phyloP scores from a whole-genome alignment of 2,888 invertebrate species.

The Melipona bicolor region DNA sequence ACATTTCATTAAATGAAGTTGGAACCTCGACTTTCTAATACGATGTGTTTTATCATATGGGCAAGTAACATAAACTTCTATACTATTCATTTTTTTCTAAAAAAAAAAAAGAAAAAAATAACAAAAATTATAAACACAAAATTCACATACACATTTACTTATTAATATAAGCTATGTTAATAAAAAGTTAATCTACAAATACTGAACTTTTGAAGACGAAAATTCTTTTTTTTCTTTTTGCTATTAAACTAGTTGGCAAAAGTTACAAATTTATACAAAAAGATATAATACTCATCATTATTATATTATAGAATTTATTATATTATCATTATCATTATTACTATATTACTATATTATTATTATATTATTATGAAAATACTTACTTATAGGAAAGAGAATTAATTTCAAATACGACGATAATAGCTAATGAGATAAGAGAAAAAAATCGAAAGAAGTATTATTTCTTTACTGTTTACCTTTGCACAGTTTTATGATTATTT shows the following conservation, averaged over 20 bases:
- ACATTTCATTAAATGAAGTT: constrained; percentile 47
- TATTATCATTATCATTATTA: background rate
- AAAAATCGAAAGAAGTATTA: too few species aligned
- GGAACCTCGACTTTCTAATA: constrained; percentile 25
- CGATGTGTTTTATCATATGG: constrained; percentile 50
- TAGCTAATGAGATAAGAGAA: too few species aligned
- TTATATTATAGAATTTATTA: background rate
- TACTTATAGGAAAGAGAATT: too few species aligned
- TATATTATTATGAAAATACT: too few species aligned
- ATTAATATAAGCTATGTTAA: background rate
- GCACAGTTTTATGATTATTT: too few species aligned
- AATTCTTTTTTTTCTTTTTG: background rate
- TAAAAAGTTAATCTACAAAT: background rate
- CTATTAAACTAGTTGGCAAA: background rate
- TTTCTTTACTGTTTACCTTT: too few species aligned
- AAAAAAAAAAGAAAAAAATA: background rate
- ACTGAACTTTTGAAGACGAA: background rate
- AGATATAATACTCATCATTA: background rate
- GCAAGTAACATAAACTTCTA: constrained; percentile 9
- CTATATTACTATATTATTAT: too few species aligned
- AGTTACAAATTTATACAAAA: too few species aligned
- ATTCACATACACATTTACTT: background rate
- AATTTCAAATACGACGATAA: too few species aligned
- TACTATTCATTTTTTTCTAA: background rate
- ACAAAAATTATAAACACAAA: too few species aligned